Evolutionary conservation across 2,888 invertebrate species (phyloP), one percentile per base, ranked within the genome.

Genomic region (Saturnia japonica): DNA sequence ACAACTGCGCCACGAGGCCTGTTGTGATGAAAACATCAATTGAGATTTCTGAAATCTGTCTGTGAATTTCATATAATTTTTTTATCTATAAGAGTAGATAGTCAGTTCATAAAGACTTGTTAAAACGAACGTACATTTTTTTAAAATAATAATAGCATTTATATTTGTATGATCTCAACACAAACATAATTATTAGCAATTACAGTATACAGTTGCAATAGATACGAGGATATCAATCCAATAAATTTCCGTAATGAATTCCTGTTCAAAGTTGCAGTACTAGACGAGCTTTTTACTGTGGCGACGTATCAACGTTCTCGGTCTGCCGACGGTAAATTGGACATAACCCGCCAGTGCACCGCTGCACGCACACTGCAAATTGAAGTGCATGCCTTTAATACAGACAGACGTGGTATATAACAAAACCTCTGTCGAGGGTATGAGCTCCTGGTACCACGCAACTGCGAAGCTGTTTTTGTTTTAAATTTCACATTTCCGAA

Each of bases 281-380:
- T 40, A n/a, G 8, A 8, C n/a, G 34, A 22, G 40, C 1, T 40
- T 64, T 51, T 70, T 62, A 51, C 66, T 66, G 67, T 64, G 69
- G 64, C 34, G 22, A 64, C 42, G 71, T 45, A 72, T n/a, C 43
- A 67, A 19, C 68, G 60, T 62, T 54, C 34, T 45, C 70, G 54
- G 62, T 68, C 34, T 47, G 34, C 51, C 62, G 57, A 54, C 68
- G 28, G 40, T 57, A 72, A 68, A 72, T 72, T 72, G 70, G 68
- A 67, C 67, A 19, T 51, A 66, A 19, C 45, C 34, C 68, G 57
- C 68, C 68, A 72, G 57, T 68, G 42, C 62, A 51, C 28, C 54
- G 40, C 42, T 57, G 54, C 69, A 72, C 54, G 68, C 60, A 72
- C 70, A 40, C 51, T 70, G 42, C 69, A 70, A 70, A 72, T 72